Evolutionary conservation across 1,140 invertebrate genomes (phyloP), one percentile per base, ranked within the genome.

Genomic region (Phenacoccus solenopsis): DNA sequence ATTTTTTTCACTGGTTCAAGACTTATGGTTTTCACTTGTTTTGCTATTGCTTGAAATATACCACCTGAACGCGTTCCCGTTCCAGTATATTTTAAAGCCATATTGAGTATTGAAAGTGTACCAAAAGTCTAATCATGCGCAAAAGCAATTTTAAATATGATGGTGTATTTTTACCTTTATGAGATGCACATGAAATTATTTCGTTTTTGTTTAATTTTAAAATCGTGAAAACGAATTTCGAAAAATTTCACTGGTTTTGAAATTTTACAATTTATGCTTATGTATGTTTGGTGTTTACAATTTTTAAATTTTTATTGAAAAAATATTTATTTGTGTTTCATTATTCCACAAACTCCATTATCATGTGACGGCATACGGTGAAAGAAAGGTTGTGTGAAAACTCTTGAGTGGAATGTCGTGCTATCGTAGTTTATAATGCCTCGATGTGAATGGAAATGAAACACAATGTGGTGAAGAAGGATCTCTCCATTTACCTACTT

Each of bases 1-100:
- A 94, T 84, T 78, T 84, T 84, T 75, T 88, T 87, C 0, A 90
- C 86, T n/a, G 90, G 89, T 78, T 89, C 88, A 21, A 93, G 81
- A 81, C 87, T 89, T 9, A 94, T 75, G 20, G 56, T 24, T 61
- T 70, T 72, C 30, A 73, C 30, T 71, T 76, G 71, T 70, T 75
- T 74, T n/a, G 28, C 30, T 27, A 76, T 75, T 10, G 73, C 74
- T 32, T 69, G 69, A 13, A 72, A 59, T 13, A 75, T n/a, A 20
- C 75, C 75, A 20, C 73, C 72, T 20, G 72, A 73, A 28, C 68
- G 70, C 21, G 61, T 56, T 56, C 75, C 28, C 4, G 69, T 32
- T 10, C 76, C 76, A 59, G 74, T 70, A 70, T 74, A 75, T 20
- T 73, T 72, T 57, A 76, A 67, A 69, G 76, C 73, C 76, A 76